Percentiles rank a stretch among this genome's conserved stretches.
These are phyloP conservation scores for Bradypus variegatus DNA, from an alignment of 2,797 vertebrate species.

Conservation along the genomic window DNA sequence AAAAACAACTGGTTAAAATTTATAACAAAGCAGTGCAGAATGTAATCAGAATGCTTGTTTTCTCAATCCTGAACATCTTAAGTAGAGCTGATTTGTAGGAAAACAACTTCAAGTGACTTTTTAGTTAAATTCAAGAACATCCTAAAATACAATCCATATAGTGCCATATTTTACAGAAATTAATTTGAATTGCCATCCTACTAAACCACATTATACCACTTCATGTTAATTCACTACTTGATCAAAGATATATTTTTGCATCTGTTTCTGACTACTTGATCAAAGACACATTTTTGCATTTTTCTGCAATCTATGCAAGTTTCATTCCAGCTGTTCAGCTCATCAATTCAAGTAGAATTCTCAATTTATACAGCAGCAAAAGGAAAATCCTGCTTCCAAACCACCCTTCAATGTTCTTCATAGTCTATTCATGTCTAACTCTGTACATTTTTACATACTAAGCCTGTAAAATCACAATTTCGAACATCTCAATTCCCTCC, in stretches of 20 bases:
- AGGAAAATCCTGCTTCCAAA: constrained; percentile 45
- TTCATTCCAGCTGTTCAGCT: constrained; percentile 47
- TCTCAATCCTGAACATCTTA: constrained; percentile 25
- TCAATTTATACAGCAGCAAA: constrained; percentile 41
- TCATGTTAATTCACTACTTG: constrained; percentile 34
- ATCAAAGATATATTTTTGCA: background rate
- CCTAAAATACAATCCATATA: constrained; percentile 18
- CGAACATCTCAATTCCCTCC: constrained; percentile 23
- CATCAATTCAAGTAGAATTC: constrained; percentile 37
- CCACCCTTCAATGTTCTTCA: constrained; percentile 29
- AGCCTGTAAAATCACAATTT: constrained; percentile 37
- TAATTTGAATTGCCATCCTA: constrained; percentile 40
- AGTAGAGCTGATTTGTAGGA: constrained; percentile 38
- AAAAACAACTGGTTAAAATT: constrained; percentile 51
- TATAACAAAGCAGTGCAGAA: constrained; percentile 31
- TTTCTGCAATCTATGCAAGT: constrained; percentile 40
- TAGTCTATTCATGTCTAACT: constrained; percentile 32
- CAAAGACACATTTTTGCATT: constrained; percentile 7
- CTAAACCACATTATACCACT: constrained; percentile 15
- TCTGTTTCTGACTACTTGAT: too few relatives aligned
- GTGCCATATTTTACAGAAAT: constrained; percentile 20
- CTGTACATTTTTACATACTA: constrained; percentile 15
- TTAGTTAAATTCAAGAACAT: constrained; percentile 34
- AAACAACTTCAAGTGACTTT: constrained; percentile 41
- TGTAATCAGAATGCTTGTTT: constrained; percentile 21